These are phyloP conservation scores for Hiodon alosoides DNA, from an alignment of 2,113 vertebrate genomes.

Conservation along the genomic window DNA sequence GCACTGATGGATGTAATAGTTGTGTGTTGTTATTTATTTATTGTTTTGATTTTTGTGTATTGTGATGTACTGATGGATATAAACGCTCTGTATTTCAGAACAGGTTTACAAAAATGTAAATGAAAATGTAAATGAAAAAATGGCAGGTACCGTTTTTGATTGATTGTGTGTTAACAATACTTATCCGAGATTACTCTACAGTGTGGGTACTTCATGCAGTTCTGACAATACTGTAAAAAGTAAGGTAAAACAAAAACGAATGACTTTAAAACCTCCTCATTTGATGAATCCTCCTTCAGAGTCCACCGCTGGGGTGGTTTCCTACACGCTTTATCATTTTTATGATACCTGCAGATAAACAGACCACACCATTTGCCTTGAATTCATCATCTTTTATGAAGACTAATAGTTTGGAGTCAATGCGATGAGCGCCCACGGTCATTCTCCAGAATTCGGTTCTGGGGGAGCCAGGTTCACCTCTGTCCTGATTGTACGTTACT, in stretches of 20 bases:
- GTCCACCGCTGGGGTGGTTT: slow-evolving; percentile 49
- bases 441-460: background rate
- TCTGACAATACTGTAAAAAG: background rate
- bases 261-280: slow-evolving; percentile 39
- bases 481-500: background rate
- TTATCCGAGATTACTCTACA: background rate
- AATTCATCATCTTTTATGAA: slow-evolving; percentile 75
- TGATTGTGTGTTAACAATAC: too few species aligned
- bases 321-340: slow-evolving; percentile 70
- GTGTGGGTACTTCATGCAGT: background rate
- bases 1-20: too few species aligned
- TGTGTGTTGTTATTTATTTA: too few species aligned
- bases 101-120: too few species aligned
- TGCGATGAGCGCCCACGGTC: slow-evolving; percentile 42
- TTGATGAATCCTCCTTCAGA: slow-evolving; percentile 34
- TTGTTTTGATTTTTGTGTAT: too few species aligned
- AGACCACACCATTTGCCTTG: slow-evolving; percentile 53
- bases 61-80: too few species aligned
- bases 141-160: too few species aligned
- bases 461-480: background rate
- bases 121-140: too few species aligned
- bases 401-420: slow-evolving; percentile 66
- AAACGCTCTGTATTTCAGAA: too few species aligned
- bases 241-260: background rate
- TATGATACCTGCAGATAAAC: slow-evolving; percentile 55